Conservation (phyloP, 2,797 vertebrate species). For the Premnoplex brunnescens region DNA sequence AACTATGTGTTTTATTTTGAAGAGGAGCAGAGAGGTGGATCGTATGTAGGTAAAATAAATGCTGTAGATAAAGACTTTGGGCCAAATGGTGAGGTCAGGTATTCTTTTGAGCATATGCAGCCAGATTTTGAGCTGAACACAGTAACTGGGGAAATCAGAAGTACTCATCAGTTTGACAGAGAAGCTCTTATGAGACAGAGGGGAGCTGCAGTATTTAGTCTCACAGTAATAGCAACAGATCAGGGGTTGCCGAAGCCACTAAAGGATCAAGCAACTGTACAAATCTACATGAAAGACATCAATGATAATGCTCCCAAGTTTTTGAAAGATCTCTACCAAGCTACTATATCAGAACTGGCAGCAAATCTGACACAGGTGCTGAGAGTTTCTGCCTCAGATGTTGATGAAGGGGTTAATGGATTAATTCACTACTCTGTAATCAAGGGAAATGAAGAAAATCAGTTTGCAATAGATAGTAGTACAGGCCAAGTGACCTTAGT, state of each 20-base stretch:
- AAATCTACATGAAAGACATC: slow-evolving; percentile 94
- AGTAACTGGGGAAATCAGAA: slow-evolving; percentile 88
- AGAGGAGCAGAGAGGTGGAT: slow-evolving; percentile 90
- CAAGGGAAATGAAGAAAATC: slow-evolving; percentile 91
- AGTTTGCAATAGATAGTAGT: slow-evolving; percentile 85
- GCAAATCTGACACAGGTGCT: slow-evolving; percentile 91
- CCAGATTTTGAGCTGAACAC: slow-evolving; percentile 91
- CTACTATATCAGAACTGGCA: slow-evolving; percentile 91
- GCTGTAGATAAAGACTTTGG: slow-evolving; percentile 94
- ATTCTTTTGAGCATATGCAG: slow-evolving; percentile 89
- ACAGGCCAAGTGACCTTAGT: slow-evolving; percentile 92
- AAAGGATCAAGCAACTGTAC: slow-evolving; percentile 94
- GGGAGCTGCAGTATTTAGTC: slow-evolving; percentile 90
- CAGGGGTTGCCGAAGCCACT: slow-evolving; percentile 94
- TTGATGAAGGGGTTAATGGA: slow-evolving; percentile 93
- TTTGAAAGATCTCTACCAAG: slow-evolving; percentile 95
- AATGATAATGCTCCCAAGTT: slow-evolving; percentile 96
- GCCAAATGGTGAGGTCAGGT: slow-evolving; percentile 91
- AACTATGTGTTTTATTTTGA: slow-evolving; percentile 96
- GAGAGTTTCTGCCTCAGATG: slow-evolving; percentile 93
- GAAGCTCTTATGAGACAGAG: slow-evolving; percentile 92
- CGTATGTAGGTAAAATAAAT: slow-evolving; percentile 86
- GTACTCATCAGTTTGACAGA: slow-evolving; percentile 89
- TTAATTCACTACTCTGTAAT: slow-evolving; percentile 86
- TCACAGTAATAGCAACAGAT: slow-evolving; percentile 89